These are phyloP conservation scores for Noctuana brunneofusca DNA, from an alignment of 2,888 invertebrate species.

Conservation along the genomic window DNA sequence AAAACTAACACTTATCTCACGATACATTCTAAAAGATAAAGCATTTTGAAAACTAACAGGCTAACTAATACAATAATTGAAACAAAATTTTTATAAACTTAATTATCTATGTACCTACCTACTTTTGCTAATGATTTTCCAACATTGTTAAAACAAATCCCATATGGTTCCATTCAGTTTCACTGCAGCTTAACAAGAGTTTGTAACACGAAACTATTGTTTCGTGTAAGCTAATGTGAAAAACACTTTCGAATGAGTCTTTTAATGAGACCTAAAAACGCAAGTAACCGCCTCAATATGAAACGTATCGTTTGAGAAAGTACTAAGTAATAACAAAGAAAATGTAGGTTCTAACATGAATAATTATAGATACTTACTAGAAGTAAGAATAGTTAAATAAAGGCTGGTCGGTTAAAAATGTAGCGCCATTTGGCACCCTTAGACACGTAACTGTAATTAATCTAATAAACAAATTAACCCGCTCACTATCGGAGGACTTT, in stretches of 20 bases:
- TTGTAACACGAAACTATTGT: slow-evolving; percentile 29
- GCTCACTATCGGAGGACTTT: too few relatives aligned
- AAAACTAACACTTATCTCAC: background rate
- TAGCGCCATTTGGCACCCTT: too few relatives aligned
- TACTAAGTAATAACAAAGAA: too few relatives aligned
- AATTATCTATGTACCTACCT: background rate
- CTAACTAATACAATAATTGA: background rate
- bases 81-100: too few relatives aligned
- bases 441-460: too few relatives aligned
- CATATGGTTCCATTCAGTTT: slow-evolving; percentile 22
- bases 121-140: background rate
- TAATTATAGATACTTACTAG: too few relatives aligned
- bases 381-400: too few relatives aligned
- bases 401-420: too few relatives aligned
- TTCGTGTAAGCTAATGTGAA: slow-evolving; percentile 17
- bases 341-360: too few relatives aligned
- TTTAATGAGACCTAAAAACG: slow-evolving; percentile 20
- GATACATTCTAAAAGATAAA: background rate
- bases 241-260: slow-evolving; percentile 26
- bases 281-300: background rate
- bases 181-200: slow-evolving; percentile 7
- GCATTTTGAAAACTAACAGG: background rate
- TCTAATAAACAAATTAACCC: too few relatives aligned
- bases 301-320: background rate
- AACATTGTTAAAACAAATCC: background rate